phyloP scores from a whole-genome alignment of 2,113 vertebrate genomes.

The Mastomys natalensis region DNA sequence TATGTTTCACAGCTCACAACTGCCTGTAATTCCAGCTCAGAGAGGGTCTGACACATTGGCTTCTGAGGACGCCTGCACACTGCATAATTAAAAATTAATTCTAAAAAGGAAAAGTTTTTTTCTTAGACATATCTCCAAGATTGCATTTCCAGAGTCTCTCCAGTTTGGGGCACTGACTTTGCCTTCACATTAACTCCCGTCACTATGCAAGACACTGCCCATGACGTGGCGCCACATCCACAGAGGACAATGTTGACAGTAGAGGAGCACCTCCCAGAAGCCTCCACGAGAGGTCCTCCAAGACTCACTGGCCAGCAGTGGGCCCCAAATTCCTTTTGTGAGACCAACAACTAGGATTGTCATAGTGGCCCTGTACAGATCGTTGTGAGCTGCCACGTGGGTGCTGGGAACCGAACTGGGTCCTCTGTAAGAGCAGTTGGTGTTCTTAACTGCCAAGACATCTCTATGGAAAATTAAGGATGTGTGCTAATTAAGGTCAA shows the following conservation, averaged over 20 bases:
- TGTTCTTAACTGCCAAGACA: not conserved
- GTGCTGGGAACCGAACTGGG: not conserved
- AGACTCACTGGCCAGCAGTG: not conserved
- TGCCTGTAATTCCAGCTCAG: not conserved
- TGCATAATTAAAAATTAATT: not conserved
- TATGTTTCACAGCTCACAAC: not conserved
- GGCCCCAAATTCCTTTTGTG: not conserved
- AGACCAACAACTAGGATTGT: not conserved
- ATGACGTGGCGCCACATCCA: not conserved
- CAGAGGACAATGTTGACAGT: too few relatives aligned
- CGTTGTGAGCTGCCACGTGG: not conserved
- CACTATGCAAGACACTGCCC: not conserved
- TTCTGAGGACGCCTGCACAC: not conserved
- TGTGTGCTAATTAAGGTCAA: too few relatives aligned
- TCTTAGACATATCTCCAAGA: not conserved
- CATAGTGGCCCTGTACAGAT: not conserved
- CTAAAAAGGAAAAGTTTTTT: not conserved
- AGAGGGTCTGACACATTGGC: not conserved
- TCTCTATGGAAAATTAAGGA: not conserved
- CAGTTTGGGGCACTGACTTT: not conserved
- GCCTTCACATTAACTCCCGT: not conserved
- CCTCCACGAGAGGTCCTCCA: not conserved
- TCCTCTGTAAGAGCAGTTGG: not conserved
- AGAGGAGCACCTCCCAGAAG: too few relatives aligned
- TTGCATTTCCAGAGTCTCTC: not conserved